Base-by-base conservation (phyloP, 2,888 invertebrate species). In the Ormyrus rosae region DNA sequence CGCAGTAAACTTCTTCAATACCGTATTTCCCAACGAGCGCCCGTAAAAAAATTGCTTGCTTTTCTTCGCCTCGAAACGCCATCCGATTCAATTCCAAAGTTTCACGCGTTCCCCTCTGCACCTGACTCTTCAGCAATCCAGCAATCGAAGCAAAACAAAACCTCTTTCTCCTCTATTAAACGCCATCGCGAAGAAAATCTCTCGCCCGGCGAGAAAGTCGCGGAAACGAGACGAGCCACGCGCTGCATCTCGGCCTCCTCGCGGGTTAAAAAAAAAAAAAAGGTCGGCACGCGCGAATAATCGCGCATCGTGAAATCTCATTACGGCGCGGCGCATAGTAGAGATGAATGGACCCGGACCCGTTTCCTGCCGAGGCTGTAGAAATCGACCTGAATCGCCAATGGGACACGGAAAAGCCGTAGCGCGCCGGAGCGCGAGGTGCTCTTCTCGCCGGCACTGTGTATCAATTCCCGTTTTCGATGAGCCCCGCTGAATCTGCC, bases 361-460 rank as follows among this genome's bases (percentile, higher is more conserved):
- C 72, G 75, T 75, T 81, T 71, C 71, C 63, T 67, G 55, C 13
- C 51, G 10, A 58, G n/a, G 48, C 55, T 71, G 74, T 84, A 83
- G 83, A 84, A 83, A 84, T 84, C 82, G 84, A 83, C 85, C 85
- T 83, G 80, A 79, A 83, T 84, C 81, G 71, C 65, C 76, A 72
- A 80, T 84, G 72, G 82, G 70, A 80, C 73, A 73, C 73, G 55
- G 61, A 64, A 69, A 61, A 50, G 72, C 53, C 34, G 46, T 46
- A 65, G 65, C 11, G 13, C 34, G 34, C 3, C 34, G 34, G 34
- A 4, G 34, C 19, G 19, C 19, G 19, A 10, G 58, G 3, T 50
- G 48, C 50, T 60, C 56, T 51, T 11, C 3, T 58, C 19, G 34
- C 34, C 34, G 34, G 19, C 7, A 63, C 58, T 65, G 65, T 34